These are phyloP conservation scores for Vulpes ferrilata DNA, from an alignment of 2,113 vertebrate species.

Conservation along the genomic window DNA sequence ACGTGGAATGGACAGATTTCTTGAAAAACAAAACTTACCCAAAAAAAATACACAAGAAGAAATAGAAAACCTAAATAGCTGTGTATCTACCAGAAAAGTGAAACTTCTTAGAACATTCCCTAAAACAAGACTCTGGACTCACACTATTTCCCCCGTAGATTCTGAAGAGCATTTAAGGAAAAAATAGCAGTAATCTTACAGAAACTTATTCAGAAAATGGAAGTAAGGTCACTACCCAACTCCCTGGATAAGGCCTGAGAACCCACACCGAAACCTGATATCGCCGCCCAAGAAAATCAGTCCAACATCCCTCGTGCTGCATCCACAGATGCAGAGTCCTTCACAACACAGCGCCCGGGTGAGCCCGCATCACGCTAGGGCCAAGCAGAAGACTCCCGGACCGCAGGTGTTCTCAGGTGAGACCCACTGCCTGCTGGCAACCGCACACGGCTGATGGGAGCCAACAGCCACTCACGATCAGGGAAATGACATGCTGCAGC, in stretches of 20 bases:
- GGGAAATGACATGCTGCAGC: neutral
- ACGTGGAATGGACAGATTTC: neutral
- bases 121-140: neutral
- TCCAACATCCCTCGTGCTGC: too few relatives aligned
- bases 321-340: neutral
- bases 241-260: neutral
- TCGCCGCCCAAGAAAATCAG: neutral
- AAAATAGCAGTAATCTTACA: neutral
- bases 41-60: neutral
- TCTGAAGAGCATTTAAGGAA: neutral
- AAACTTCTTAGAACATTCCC: neutral
- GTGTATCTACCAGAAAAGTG: neutral
- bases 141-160: neutral
- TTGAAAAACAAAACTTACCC: neutral
- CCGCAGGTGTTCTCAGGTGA: neutral
- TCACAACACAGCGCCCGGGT: rapidly evolving
- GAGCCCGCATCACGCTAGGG: rapidly evolving
- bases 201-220: neutral
- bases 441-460: neutral
- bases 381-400: rapidly evolving
- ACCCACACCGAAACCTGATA: neutral
- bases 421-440: rapidly evolving
- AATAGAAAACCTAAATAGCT: neutral
- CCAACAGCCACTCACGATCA: rapidly evolving
- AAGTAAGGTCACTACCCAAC: neutral